Conservation (phyloP, 2,113 vertebrate genomes). For the Mastomys coucha region DNA sequence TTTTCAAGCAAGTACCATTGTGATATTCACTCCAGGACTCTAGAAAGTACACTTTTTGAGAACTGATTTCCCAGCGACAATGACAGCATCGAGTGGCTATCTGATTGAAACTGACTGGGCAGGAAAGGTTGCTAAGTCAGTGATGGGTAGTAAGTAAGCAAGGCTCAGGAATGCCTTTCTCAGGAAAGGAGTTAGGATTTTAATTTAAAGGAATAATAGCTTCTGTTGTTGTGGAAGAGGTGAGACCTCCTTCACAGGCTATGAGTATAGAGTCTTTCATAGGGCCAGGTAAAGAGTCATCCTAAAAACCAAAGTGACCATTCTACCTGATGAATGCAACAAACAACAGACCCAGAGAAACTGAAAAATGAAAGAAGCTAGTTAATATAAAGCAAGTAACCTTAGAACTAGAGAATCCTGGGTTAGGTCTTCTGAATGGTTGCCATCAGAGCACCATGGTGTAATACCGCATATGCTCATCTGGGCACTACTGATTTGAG, state of each 20-base stretch:
- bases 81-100: background rate
- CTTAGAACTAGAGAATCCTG: background rate
- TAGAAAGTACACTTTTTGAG: background rate
- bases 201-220: background rate
- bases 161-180: background rate
- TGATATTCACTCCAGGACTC: background rate
- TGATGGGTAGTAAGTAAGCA: background rate
- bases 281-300: background rate
- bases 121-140: background rate
- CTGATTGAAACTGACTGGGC: background rate
- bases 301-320: rapidly evolving
- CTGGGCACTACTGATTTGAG: background rate
- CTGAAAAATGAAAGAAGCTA: background rate
- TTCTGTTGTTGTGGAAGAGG: background rate
- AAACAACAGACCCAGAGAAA: background rate
- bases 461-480: background rate
- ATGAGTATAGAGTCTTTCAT: background rate
- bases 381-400: background rate
- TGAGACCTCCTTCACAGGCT: background rate
- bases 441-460: background rate
- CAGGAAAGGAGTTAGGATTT: background rate
- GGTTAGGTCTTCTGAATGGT: background rate
- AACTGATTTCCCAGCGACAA: background rate
- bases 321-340: background rate
- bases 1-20: background rate